These are phyloP conservation scores for Oedothorax gibbosus DNA, from an alignment of 1,140 invertebrate species.

Conservation along the genomic window DNA sequence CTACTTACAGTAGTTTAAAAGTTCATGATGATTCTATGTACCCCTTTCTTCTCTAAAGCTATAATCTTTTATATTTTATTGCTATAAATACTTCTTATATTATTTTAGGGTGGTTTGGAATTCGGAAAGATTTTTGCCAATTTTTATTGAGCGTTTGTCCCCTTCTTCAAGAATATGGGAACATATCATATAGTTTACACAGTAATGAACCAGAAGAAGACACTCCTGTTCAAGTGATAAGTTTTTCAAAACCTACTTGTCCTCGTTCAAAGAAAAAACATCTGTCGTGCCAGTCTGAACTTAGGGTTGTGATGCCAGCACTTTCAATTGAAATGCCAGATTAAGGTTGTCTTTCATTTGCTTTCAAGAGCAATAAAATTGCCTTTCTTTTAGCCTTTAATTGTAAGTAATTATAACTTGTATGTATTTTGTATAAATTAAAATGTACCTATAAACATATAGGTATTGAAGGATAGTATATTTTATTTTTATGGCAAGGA, in stretches of 20 bases:
- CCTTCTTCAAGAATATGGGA: conserved; percentile 95
- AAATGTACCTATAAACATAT: no score
- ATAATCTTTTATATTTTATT: no score
- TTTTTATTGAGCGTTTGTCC: conserved; percentile 93
- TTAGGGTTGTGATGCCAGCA: conserved; percentile 81
- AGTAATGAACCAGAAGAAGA: conserved; percentile 68
- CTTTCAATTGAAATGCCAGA: conserved; percentile 90
- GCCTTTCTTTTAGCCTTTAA: background rate
- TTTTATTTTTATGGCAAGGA: no score
- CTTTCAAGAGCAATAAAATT: conserved; percentile 16
- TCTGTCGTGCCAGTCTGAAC: conserved; percentile 81
- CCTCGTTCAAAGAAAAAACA: conserved; percentile 73
- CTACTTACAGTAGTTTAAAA: no score
- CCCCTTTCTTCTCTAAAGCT: no score
- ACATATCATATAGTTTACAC: conserved; percentile 89
- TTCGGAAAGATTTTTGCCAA: conserved; percentile 96
- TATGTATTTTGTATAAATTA: background rate
- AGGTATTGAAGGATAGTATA: no score
- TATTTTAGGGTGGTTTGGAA: conserved; percentile 96
- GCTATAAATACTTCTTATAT: no score
- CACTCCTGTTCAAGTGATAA: conserved; percentile 67
- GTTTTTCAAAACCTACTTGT: conserved; percentile 72
- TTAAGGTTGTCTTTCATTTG: conserved; percentile 67
- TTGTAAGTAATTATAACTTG: background rate
- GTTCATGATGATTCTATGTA: no score